Evolutionary conservation across 2,888 invertebrate genomes (phyloP).

Genomic region (Ectemnius continuus): DNA sequence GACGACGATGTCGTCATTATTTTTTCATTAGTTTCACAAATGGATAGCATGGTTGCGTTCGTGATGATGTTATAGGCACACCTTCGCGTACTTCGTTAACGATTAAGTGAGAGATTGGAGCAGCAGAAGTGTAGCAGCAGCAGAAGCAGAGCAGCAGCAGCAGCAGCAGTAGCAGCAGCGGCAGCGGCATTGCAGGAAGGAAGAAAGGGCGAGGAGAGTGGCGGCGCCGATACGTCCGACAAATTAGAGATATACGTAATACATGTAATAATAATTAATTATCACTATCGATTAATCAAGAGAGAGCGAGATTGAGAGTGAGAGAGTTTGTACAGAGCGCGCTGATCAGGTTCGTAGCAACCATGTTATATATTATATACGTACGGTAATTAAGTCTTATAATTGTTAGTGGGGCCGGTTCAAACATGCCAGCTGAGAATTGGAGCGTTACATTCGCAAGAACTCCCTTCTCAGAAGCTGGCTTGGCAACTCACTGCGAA

Average conservation of each 20-base stretch:
- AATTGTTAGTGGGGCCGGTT: slow-evolving; percentile 48
- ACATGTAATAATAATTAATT: slow-evolving; percentile 50
- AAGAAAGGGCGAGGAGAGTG: slow-evolving; percentile 62
- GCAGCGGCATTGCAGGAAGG: slow-evolving; percentile 52
- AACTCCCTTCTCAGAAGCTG: slow-evolving; percentile 6
- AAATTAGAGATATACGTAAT: slow-evolving; percentile 71
- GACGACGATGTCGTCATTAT: slow-evolving; percentile 34
- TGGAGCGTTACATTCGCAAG: slow-evolving; percentile 14
- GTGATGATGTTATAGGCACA: slow-evolving; percentile 63
- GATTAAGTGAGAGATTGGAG: slow-evolving; percentile 48
- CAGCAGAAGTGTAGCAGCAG: slow-evolving; percentile 57
- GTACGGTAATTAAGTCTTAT: slow-evolving; percentile 57
- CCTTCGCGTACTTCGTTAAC: slow-evolving; percentile 30
- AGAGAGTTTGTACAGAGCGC: slow-evolving; percentile 66
- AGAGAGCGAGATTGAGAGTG: slow-evolving; percentile 10
- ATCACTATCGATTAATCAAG: slow-evolving; percentile 58
- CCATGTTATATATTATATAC: slow-evolving; percentile 59
- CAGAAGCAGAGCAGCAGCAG: slow-evolving; percentile 50
- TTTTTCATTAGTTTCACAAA: slow-evolving; percentile 38
- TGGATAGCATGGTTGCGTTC: slow-evolving; percentile 67
- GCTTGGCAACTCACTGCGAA: slow-evolving; percentile 21
- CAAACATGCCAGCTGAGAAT: background rate
- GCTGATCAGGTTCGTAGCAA: slow-evolving; percentile 53
- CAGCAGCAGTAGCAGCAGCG: slow-evolving; percentile 38
- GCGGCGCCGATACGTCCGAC: slow-evolving; percentile 74